These are phyloP conservation scores for Celastrina argiolus DNA, from an alignment of 2,888 invertebrate species.

Conservation along the genomic window DNA sequence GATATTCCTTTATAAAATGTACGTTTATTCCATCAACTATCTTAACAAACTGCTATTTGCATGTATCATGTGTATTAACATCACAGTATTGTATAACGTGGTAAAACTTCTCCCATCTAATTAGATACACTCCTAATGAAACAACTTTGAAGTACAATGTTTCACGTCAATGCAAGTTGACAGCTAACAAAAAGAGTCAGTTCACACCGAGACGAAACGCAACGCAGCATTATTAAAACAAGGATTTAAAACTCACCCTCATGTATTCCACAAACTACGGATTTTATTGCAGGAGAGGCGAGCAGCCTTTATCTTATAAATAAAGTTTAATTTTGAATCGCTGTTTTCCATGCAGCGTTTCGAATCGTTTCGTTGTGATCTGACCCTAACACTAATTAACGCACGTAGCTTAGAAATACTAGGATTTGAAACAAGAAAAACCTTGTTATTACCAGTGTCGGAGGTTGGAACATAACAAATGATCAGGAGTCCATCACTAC, in stretches of 20 bases:
- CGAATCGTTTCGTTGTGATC: too few species aligned
- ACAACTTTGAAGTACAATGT: conserved; percentile 1
- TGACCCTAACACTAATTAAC: conserved; percentile 20
- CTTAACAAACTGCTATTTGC: not conserved
- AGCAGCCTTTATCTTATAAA: too few species aligned
- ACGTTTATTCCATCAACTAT: not conserved
- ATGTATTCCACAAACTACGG: too few species aligned
- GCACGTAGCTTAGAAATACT: conserved; percentile 29
- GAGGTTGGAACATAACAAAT: conserved; percentile 66
- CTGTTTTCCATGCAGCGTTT: too few species aligned
- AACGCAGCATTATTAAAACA: too few species aligned
- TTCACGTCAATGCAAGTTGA: conserved; percentile 13
- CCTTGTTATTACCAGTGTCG: conserved; percentile 59
- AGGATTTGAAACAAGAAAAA: conserved; percentile 31
- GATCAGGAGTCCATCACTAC: conserved; percentile 66
- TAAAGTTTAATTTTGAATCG: too few species aligned
- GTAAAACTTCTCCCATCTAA: conserved; percentile 2
- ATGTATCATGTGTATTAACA: not conserved
- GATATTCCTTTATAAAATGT: not conserved
- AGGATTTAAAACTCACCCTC: too few species aligned
- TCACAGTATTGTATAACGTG: not conserved
- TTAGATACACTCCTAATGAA: conserved; percentile 9
- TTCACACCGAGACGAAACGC: too few species aligned
- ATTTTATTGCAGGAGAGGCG: too few species aligned
- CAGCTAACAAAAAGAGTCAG: too few species aligned